These are phyloP conservation scores for Cancer borealis DNA, from an alignment of 2,888 invertebrate genomes.

Conservation along the genomic window DNA sequence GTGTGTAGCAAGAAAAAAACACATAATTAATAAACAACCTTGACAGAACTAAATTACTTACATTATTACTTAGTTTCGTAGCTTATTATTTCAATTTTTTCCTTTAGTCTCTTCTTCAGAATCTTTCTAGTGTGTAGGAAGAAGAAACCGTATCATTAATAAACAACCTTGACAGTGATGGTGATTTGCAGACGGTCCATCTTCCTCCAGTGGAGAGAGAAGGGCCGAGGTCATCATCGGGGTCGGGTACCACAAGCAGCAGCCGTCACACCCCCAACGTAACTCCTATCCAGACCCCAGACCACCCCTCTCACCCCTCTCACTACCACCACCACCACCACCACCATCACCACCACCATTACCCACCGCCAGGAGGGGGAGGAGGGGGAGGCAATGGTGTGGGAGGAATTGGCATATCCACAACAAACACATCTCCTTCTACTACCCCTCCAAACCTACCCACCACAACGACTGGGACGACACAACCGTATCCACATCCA, in stretches of 20 bases:
- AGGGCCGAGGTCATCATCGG: conserved; percentile 78
- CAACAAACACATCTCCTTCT: conserved; percentile 74
- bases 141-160: conserved; percentile 53
- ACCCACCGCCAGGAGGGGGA: conserved; percentile 59
- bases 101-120: conserved; percentile 34
- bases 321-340: conserved; percentile 70
- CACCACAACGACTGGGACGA: conserved; percentile 73
- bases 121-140: conserved; percentile 24
- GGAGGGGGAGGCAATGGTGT: conserved; percentile 64
- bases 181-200: conserved; percentile 78
- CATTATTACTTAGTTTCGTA: no score
- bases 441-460: conserved; percentile 65
- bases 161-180: conserved; percentile 68
- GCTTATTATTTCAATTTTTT: not conserved
- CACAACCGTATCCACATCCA: conserved; percentile 64
- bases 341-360: conserved; percentile 68
- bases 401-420: conserved; percentile 66
- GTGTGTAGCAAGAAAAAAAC: conserved; percentile 25
- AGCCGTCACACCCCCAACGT: conserved; percentile 74
- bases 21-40: conserved; percentile 66
- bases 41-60: conserved; percentile 34
- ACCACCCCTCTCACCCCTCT: conserved; percentile 66
- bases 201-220: conserved; percentile 80
- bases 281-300: conserved; percentile 69
- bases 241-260: conserved; percentile 72